Evolutionary conservation across 2,797 vertebrate genomes (phyloP), one percentile per base, ranked within the genome.

Genomic region (Periparus ater): DNA sequence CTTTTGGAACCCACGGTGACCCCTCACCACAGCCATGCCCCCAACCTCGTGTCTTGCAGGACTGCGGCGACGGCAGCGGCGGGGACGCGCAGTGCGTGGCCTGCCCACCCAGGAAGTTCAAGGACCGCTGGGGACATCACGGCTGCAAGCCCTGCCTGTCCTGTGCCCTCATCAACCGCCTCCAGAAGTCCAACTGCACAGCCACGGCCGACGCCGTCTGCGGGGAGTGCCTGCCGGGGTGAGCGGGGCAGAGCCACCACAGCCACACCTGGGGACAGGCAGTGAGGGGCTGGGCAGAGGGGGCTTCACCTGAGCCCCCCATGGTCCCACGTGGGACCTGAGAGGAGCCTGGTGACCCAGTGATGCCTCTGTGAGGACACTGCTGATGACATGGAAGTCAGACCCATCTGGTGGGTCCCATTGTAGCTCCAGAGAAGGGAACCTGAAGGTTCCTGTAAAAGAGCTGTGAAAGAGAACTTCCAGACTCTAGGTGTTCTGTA

Each of bases 201-300:
- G 90, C 97, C 10, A 97, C 93, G 4, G 89, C 96, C 34, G 98
- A 98, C 4, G 97, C 98, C 0, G 76, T 97, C 29, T 98, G 98
- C 3, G 98, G 98, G 72, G 97, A 98, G 55, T 98, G 98, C 85
- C 95, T 98, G 66, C 97, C 98, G 0, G 98, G 98, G 98, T 98
- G 81, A 98, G 98, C 19, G 2, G 51, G 47, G 44, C 22, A 2
- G 6, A 10, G 40, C 60, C 5, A 16, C 21, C 21, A 4, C 10
- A 2, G 47, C 66, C 25, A 7, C 50, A 5, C 23, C 38, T 32
- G 30, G 48, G 42, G 44, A 6, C 3, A 0, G 5, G 23, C 6
- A 1, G 44, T 30, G 44, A 34, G 17, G 36, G 26, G 11, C 7
- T 63, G 85, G 60, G 12, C 50, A 67, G 3, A 27, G 40, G 12